Evolutionary conservation across 1,140 invertebrate species (phyloP).

Genomic region (Trissolcus basalis): DNA sequence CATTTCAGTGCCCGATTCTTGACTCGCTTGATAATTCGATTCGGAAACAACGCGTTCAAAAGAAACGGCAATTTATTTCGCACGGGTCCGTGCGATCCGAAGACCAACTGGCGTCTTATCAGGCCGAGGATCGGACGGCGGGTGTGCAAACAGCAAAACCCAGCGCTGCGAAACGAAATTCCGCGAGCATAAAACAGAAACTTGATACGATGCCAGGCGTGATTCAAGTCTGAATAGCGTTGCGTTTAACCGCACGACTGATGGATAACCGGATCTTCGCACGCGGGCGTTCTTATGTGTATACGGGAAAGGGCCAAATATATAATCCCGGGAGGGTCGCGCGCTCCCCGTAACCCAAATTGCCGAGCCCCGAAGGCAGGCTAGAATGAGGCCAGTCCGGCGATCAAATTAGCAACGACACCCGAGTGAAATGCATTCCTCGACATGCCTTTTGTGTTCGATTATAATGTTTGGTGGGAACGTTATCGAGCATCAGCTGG

Average conservation of each 20-base stretch:
- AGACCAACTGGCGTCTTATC: too few relatives aligned
- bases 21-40: too few relatives aligned
- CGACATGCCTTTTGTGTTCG: slow-evolving; percentile 27
- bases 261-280: slow-evolving; percentile 28
- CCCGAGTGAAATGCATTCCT: slow-evolving; percentile 16
- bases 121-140: not conserved
- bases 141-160: slow-evolving; percentile 2
- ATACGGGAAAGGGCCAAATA: too few relatives aligned
- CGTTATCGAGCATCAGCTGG: slow-evolving; percentile 23
- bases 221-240: slow-evolving; percentile 26
- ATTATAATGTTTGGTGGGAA: slow-evolving; percentile 29
- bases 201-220: slow-evolving; percentile 20
- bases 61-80: too few relatives aligned
- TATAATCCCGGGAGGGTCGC: too few relatives aligned
- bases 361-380: too few relatives aligned
- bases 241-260: slow-evolving; percentile 35
- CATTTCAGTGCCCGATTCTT: too few relatives aligned
- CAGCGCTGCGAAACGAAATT: slow-evolving; percentile 11
- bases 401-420: slow-evolving; percentile 28
- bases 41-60: too few relatives aligned
- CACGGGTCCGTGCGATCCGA: too few relatives aligned
- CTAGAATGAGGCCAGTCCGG: slow-evolving; percentile 10
- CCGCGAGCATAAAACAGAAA: slow-evolving; percentile 23
- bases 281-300: not conserved
- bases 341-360: slow-evolving; percentile 15